Conservation (phyloP, 2,113 vertebrate species). For the Lepus europaeus region DNA sequence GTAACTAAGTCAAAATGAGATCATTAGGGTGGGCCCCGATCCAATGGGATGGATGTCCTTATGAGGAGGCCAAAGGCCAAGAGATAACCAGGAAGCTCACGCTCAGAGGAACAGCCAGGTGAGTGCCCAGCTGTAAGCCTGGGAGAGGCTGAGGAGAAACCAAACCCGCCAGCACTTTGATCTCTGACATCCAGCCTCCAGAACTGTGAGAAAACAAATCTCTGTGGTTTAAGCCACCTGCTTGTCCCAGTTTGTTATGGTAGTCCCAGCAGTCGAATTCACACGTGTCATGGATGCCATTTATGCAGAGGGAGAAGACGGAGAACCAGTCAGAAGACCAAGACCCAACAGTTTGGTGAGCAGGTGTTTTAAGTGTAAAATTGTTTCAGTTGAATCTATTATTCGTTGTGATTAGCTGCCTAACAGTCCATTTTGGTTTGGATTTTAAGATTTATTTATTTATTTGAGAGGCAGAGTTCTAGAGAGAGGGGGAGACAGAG, state of each 20-base stretch:
- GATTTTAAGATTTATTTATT: too few relatives aligned
- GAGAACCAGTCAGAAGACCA: not conserved
- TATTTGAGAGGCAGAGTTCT: too few relatives aligned
- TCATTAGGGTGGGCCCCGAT: not conserved
- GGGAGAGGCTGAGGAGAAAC: not conserved
- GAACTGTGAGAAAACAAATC: not conserved
- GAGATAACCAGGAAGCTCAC: not conserved
- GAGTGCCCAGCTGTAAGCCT: not conserved
- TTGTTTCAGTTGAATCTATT: not conserved
- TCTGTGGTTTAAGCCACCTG: accelerated
- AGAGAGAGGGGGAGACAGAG: too few relatives aligned
- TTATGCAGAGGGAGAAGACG: not conserved
- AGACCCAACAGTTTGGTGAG: not conserved
- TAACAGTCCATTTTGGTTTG: too few relatives aligned
- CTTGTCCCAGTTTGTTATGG: not conserved
- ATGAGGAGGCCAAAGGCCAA: not conserved
- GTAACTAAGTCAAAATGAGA: not conserved
- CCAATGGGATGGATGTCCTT: not conserved
- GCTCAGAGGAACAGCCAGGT: accelerated
- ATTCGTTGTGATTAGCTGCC: not conserved
- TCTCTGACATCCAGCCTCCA: not conserved
- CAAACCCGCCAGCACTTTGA: not conserved
- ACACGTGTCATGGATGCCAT: too few relatives aligned
- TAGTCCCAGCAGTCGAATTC: not conserved
- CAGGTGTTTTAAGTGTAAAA: not conserved